Evolutionary conservation across 1,140 invertebrate genomes (phyloP), one percentile per base, ranked within the genome.

Genomic region (Nylanderia fulva): DNA sequence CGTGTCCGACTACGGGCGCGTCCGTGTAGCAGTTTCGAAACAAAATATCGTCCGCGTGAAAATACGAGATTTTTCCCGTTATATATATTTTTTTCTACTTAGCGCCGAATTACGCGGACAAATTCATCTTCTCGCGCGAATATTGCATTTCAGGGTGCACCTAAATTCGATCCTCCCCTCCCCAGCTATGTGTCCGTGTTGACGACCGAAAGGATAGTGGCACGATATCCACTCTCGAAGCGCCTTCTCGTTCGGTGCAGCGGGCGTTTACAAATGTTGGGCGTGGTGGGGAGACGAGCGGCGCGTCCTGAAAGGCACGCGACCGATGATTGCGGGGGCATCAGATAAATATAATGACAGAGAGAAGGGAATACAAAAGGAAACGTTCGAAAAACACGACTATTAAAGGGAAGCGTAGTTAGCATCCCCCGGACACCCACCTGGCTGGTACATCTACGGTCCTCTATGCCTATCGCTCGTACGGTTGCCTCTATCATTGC

Each of bases 391-490:
- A 24, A 24, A 45, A 21, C 63, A 39, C 74, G 42, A 76, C 63
- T 21, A 63, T 74, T 63, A 71, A 48, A 13, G 45, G 56, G 21
- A 33, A 64, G 29, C 27, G 24, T 2, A 36, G 27, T n/a, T 29
- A 8, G 18, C 8, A 36, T 42, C 6, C 13, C 13, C 36, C n/a
- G 27, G 27, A 82, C 84, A 92, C 91, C 91, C 85, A 94, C 94
- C 94, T 94, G 92, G 90, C 82, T 94, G 94, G 94, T 95, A 95
- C 94, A 94, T 95, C 69, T 83, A 90, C 93, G 92, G 90, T 94
- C 91, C 92, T 91, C 88, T 87, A 88, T 87, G 83, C 84, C 87
- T 83, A 88, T 86, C 45, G 85, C 72, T 85, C 84, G 60, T 71
- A 79, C 84, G 77, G 85, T 86, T 85, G 92, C 87, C 80, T 90